Evolutionary conservation across 2,113 vertebrate species (phyloP), one percentile per base, ranked within the genome.

Genomic region (Isichthys henryi): DNA sequence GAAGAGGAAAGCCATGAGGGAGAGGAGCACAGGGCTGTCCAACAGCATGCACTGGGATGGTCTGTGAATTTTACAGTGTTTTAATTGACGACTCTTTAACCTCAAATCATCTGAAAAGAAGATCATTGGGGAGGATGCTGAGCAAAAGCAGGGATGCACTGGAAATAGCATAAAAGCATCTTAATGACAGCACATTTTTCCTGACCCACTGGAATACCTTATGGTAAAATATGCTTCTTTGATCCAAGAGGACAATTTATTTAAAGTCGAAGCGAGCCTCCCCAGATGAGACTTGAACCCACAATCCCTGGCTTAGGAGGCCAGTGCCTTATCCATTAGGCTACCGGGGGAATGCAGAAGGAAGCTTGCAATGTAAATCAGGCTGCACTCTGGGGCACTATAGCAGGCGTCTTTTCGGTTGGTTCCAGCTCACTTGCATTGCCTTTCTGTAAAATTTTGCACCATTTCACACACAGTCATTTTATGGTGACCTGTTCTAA

Each of bases 311-410:
- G 91, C 89, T 93, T 92, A 92, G 90, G 90, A 92, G 91, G 93
- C 91, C 91, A 93, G 91, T 92, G 91, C 92, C 91, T 93, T 93
- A 93, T 93, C 91, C 92, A 93, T 92, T 93, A 92, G 91, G 88
- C 62, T 77, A 88, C 88, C 84, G 52, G 88, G 80, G 52, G 23
- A 11, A 3, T 1, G 9, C 2, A 1, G 27, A 27, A 27, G 0
- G 5, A 8, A 21, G 6, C 2, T 9, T 5, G 4, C 4, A 21
- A 5, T 53, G 5, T 53, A 53, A 19, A 53, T 53, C 17, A 53
- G 52, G 52, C 52, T 53, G 52, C 17, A 19, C 52, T 53, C 15
- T 53, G 5, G 52, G 17, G 17, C 19, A 58, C 7, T 7, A 58
- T 58, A 58, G 56, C 1, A 58, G 56, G 6, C 21, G 0, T 23